Evolutionary conservation across 2,113 vertebrate genomes (phyloP).

Genomic region (Melanerpes formicivorus): DNA sequence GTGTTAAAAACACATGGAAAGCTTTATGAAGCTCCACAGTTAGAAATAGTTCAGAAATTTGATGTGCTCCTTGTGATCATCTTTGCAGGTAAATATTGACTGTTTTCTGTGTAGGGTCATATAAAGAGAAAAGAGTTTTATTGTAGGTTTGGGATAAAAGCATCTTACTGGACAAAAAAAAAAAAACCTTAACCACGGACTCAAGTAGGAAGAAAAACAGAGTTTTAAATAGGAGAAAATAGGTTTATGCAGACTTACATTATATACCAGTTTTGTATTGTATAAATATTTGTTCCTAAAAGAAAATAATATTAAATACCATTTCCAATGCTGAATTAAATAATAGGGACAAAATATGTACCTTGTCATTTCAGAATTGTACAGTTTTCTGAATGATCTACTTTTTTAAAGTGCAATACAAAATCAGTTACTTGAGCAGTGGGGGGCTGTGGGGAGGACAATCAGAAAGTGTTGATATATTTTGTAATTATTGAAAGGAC

Average conservation of each 20-base stretch:
- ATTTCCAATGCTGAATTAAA: neutral
- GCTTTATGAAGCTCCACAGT: constrained; percentile 31
- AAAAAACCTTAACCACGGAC: neutral
- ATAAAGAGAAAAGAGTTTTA: neutral
- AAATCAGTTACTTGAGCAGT: neutral
- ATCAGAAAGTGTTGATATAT: neutral
- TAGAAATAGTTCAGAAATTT: constrained; percentile 53
- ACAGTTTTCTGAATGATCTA: neutral
- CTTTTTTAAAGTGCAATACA: neutral
- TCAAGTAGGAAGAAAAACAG: neutral
- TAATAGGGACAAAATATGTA: neutral
- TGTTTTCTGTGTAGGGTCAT: neutral
- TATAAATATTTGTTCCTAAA: neutral
- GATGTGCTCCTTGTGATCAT: constrained; percentile 48
- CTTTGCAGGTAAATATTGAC: constrained; percentile 41
- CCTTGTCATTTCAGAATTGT: neutral
- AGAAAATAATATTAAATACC: neutral
- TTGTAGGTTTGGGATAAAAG: neutral
- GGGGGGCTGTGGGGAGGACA: neutral
- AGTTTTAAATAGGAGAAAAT: neutral
- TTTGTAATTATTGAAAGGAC: neutral
- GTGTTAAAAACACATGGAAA: constrained; percentile 32
- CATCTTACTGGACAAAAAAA: neutral
- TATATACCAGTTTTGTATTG: neutral
- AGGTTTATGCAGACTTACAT: neutral